A percentile compares a stretch with the other conserved stretches of the same genome.
phyloP scores from a whole-genome alignment of 2,888 invertebrate genomes.

The Hirudinaria manillensis region DNA sequence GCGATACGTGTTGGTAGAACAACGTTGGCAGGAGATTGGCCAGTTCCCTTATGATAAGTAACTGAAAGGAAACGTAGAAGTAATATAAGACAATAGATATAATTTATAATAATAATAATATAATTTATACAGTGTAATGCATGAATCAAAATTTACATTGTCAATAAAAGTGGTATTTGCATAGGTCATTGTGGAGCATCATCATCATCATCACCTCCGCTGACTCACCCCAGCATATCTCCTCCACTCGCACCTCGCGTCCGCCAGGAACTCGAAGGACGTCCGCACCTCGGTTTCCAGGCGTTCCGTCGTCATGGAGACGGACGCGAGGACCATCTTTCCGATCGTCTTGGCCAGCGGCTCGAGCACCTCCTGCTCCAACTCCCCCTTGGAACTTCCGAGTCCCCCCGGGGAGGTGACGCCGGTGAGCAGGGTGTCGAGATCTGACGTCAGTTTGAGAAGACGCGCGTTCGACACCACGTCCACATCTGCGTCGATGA shows the following conservation, averaged over 20 bases:
- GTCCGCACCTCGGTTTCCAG: slow-evolving; percentile 95
- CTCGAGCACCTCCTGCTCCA: background rate
- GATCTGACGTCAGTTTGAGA: slow-evolving; percentile 46
- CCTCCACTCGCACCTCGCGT: slow-evolving; percentile 74
- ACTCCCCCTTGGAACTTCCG: slow-evolving; percentile 6
- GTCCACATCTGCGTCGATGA: slow-evolving; percentile 86
- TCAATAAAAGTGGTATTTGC: background rate
- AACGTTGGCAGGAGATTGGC: slow-evolving; percentile 93
- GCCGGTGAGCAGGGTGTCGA: slow-evolving; percentile 86
- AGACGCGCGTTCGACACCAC: slow-evolving; percentile 79
- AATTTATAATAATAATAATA: background rate
- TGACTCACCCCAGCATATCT: slow-evolving; percentile 74
- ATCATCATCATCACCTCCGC: background rate
- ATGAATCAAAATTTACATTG: slow-evolving; percentile 4
- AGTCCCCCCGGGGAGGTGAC: slow-evolving; percentile 73
- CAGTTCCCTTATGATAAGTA: slow-evolving; percentile 81
- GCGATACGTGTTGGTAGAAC: slow-evolving; percentile 65
- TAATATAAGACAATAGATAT: too few relatives aligned
- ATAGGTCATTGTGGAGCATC: background rate
- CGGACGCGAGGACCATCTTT: slow-evolving; percentile 72
- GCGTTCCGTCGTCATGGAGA: slow-evolving; percentile 88
- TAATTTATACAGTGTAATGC: too few relatives aligned
- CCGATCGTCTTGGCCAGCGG: slow-evolving; percentile 55
- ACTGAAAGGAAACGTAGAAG: slow-evolving; percentile 45
- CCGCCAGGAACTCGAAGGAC: slow-evolving; percentile 82